Evolutionary conservation across 2,113 vertebrate genomes (phyloP), one percentile per base, ranked within the genome.

Genomic region (Triplophysa dalaica): DNA sequence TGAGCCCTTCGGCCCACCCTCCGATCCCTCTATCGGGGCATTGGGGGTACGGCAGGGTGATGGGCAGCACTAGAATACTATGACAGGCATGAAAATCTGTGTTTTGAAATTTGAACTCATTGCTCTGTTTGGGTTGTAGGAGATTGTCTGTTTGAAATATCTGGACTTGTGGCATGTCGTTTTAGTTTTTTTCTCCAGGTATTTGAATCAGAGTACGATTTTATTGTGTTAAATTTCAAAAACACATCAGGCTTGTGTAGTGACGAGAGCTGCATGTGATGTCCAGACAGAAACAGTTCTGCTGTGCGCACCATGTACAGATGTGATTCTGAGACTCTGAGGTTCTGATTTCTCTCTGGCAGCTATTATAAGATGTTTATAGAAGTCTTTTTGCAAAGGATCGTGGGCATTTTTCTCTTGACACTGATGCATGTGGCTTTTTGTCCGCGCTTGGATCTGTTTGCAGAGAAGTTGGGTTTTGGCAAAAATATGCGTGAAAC

Each of bases 161-260:
- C 70, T 84, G 83, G 73, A 86, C 56, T 54, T 54, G 43, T 58
- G 64, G 83, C 83, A 83, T 83, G 79, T 50, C 16, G 41, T 26
- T 60, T 67, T 58, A 75, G 26, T 33, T 38, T 38, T 38, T 38
- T 26, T 56, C 60, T 83, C 75, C 81, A 83, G 76, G 75, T 81
- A 73, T 85, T 83, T 85, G 62, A 78, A 75, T 66, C 60, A 66
- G 70, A 76, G 21, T 56, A 24, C 21, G 24, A 19, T 38, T 16
- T 75, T 63, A 16, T 75, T 45, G 33, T 8, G 33, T 45, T 29
- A 38, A 8, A 77, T 65, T 52, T 22, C 26, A 38, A 61, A 52
- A 8, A 21, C 41, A 21, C 73, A 63, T 13, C 45, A 38, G 62
- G 26, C 26, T 66, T n/a, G 12, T 77, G 10, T 77, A 50, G 13